These are phyloP conservation scores for Sesia apiformis DNA, from an alignment of 2,888 invertebrate genomes.

Conservation along the genomic window DNA sequence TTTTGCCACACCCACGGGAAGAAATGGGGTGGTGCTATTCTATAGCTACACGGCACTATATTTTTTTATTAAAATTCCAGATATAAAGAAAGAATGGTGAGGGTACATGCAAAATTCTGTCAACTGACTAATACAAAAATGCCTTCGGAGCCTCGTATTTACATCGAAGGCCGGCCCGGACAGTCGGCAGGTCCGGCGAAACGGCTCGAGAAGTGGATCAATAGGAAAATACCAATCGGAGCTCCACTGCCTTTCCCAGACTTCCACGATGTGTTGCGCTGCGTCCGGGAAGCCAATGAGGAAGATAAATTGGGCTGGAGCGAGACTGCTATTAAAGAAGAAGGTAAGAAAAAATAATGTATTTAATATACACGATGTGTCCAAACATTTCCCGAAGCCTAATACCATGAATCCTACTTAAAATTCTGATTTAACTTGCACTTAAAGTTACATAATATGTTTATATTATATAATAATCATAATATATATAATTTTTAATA, in stretches of 20 bases:
- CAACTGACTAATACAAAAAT: constrained; percentile 73
- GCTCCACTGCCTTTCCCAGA: constrained; percentile 65
- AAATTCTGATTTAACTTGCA: too few species aligned
- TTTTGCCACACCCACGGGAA: too few species aligned
- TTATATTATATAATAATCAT: too few species aligned
- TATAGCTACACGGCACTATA: too few species aligned
- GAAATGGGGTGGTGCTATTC: too few species aligned
- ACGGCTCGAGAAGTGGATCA: constrained; percentile 54
- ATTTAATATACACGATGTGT: background rate
- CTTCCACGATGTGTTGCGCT: constrained; percentile 68
- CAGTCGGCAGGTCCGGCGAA: constrained; percentile 52
- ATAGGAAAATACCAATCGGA: constrained; percentile 57
- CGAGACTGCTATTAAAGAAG: constrained; percentile 57
- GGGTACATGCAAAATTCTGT: constrained; percentile 76
- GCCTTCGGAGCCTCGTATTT: constrained; percentile 57
- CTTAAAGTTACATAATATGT: too few species aligned
- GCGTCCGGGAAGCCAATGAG: constrained; percentile 52
- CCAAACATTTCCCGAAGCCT: too few species aligned
- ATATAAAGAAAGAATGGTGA: constrained; percentile 61
- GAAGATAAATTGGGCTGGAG: constrained; percentile 55
- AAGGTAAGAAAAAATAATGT: constrained; percentile 33
- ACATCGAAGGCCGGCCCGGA: constrained; percentile 45
- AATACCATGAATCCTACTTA: too few species aligned
- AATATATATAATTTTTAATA: too few species aligned
- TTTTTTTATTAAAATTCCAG: constrained; percentile 23